Conservation (phyloP, 2,888 invertebrate genomes). For the Metacarcinus magister region DNA sequence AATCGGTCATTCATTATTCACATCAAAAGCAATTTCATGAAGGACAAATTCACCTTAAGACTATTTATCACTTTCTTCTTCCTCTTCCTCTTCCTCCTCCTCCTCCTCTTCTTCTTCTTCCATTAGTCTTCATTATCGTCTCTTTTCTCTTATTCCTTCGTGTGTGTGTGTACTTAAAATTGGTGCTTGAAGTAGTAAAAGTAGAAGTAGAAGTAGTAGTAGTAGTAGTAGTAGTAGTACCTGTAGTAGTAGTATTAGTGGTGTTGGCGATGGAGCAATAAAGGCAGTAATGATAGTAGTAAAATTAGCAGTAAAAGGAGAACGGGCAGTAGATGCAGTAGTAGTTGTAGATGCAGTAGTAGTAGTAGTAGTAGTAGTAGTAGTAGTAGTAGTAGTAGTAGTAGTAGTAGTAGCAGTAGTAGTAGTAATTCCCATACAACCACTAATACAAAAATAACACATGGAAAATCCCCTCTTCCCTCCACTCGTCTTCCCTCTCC, state of each 20-base stretch:
- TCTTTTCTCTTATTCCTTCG: no score
- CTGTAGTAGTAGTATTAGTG: background rate
- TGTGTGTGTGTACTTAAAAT: background rate
- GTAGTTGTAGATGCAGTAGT: background rate
- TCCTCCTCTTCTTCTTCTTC: background rate
- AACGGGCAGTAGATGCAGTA: background rate
- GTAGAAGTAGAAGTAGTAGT: background rate
- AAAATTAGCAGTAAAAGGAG: constrained; percentile 6
- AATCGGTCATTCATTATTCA: constrained; percentile 3
- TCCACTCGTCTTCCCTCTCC: background rate
- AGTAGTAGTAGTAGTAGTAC: constrained; percentile 52
- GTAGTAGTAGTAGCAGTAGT: background rate
- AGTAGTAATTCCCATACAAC: background rate
- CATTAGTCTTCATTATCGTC: background rate
- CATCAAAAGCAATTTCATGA: background rate
- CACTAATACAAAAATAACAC: background rate
- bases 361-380: background rate
- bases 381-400: background rate
- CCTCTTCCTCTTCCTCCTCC: background rate
- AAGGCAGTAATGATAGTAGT: background rate
- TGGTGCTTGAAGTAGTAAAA: background rate
- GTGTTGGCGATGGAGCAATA: background rate
- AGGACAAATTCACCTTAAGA: background rate
- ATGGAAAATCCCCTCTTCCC: no score
- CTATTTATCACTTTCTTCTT: background rate